Base-by-base conservation (phyloP, 1,140 invertebrate genomes). In the Eriocheir sinensis region DNA sequence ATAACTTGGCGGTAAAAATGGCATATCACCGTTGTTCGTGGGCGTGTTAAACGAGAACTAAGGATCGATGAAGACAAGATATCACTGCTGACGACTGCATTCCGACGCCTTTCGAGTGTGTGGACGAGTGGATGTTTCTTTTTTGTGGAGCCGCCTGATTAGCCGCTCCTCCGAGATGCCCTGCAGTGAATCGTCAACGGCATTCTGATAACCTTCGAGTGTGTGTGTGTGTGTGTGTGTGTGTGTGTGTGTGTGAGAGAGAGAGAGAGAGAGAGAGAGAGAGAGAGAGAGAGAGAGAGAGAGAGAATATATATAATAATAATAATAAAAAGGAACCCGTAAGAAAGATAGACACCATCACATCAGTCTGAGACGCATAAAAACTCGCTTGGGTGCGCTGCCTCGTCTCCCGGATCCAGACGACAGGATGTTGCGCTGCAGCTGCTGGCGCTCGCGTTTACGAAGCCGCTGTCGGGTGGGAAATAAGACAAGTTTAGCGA, bases 401-500 rank as follows among this genome's bases (percentile, higher is more conserved):
- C n/a, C 60, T 72, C 60, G 60, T n/a, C 60, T 72, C 60, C 27
- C 60, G 60, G 60, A 72, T 72, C 60, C 60, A 72, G 60, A 72
- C 60, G 21, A 72, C 60, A 72, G 60, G 60, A 72, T 72, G 60
- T 72, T 72, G n/a, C 6, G 60, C 60, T 72, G 60, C 60, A n/a
- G 60, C 60, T 72, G 60, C 60, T 72, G 60, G 21, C n/a, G 21
- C 60, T 72, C 21, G 60, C 60, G 60, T 72, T 72, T 21, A 72
- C 60, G 60, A 72, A 72, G 60, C 60, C 21, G 60, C 27, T 72
- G 60, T n/a, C 27, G 60, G 27, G 17, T 72, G 27, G 60, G 60
- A 72, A 72, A 72, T 72, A 72, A 72, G 60, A 72, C 60, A 72
- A n/a, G 60, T 72, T 72, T n/a, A 21, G 60, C 60, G 60, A 72